Percentiles rank a stretch among this genome's conserved stretches.
Conservation (phyloP, 2,888 invertebrate genomes). For the Phyto melanocephala region DNA sequence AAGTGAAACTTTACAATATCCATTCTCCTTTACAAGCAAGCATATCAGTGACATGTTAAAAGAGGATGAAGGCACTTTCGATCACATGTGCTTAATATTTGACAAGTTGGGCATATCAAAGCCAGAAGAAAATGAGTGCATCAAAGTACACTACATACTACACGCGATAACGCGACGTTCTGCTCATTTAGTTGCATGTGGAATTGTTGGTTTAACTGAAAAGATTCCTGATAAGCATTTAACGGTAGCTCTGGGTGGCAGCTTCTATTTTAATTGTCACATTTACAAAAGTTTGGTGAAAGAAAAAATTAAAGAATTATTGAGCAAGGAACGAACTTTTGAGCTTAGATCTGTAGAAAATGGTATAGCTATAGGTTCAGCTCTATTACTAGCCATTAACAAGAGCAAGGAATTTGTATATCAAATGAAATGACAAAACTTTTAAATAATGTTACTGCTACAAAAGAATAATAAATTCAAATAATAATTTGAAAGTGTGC, state of each 20-base stretch:
- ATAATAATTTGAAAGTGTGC: no score
- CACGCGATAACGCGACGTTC: conserved; percentile 92
- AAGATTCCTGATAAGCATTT: conserved; percentile 90
- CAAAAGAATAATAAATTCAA: background rate
- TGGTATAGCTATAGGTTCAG: conserved; percentile 24
- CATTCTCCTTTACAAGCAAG: conserved; percentile 90
- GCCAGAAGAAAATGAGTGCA: conserved; percentile 90
- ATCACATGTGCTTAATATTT: conserved; percentile 87
- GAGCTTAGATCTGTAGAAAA: conserved; percentile 8
- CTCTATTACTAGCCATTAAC: conserved; percentile 11
- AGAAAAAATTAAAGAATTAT: background rate
- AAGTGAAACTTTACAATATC: conserved; percentile 47
- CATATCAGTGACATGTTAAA: conserved; percentile 97
- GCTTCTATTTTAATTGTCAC: background rate
- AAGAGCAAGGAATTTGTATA: conserved; percentile 16
- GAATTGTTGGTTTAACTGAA: conserved; percentile 90
- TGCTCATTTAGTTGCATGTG: conserved; percentile 94
- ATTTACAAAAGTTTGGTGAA: background rate
- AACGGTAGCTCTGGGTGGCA: conserved; percentile 82
- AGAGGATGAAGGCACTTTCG: conserved; percentile 86
- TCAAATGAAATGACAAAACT: background rate
- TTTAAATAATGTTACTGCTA: background rate
- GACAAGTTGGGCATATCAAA: conserved; percentile 84
- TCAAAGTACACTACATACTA: conserved; percentile 93
- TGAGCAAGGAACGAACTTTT: background rate